Percentiles rank a stretch among this genome's conserved stretches.
Conservation (phyloP, 2,888 invertebrate genomes). For the Acanthosepion pharaonis region DNA sequence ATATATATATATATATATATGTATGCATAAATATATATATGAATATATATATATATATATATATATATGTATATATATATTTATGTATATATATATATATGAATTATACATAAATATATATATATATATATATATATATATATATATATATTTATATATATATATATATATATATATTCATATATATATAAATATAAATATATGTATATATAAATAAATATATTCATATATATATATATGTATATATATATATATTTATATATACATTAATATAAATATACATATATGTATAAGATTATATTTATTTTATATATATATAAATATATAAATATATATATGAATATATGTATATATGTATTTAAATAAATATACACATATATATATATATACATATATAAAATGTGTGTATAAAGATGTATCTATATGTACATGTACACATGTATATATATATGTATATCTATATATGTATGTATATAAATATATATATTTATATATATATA, state of each 20-base stretch:
- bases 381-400: too few relatives aligned
- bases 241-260: slow-evolving; percentile 38
- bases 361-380: too few relatives aligned
- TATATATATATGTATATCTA: too few relatives aligned
- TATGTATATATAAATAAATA: slow-evolving; percentile 18
- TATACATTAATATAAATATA: not conserved
- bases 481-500: too few relatives aligned
- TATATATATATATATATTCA: slow-evolving; percentile 46
- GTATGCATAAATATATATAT: not conserved
- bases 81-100: slow-evolving; percentile 15
- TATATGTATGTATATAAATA: too few relatives aligned
- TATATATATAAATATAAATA: slow-evolving; percentile 38
- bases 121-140: slow-evolving; percentile 33
- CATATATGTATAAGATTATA: not conserved
- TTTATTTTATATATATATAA: not conserved
- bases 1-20: slow-evolving; percentile 40
- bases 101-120: slow-evolving; percentile 36
- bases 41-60: not conserved
- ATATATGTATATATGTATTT: too few relatives aligned
- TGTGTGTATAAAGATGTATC: too few relatives aligned
- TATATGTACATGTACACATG: too few relatives aligned
- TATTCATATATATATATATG: slow-evolving; percentile 41
- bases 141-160: not conserved
- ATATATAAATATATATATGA: not conserved
- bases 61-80: slow-evolving; percentile 46